Evolutionary conservation across 2,888 invertebrate genomes (phyloP).

Genomic region (Arrhopalites spinosus): DNA sequence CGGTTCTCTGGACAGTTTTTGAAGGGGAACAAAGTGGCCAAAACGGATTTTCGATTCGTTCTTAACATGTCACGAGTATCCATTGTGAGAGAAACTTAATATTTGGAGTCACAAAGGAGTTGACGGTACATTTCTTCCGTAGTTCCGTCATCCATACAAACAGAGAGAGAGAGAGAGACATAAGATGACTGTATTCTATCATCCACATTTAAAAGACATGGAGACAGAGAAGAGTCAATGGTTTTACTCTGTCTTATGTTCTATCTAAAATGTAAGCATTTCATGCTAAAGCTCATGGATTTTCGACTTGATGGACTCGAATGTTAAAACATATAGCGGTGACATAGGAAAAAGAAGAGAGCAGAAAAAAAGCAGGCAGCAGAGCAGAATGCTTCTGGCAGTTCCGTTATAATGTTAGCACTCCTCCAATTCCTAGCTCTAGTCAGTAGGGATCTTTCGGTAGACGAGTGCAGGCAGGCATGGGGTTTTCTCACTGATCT

Average conservation of each 20-base stretch:
- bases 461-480: background rate
- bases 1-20: no score
- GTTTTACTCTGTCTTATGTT: background rate
- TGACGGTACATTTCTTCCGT: constrained; percentile 1
- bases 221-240: background rate
- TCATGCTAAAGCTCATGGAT: background rate
- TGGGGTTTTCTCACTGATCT: background rate
- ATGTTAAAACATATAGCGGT: background rate
- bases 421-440: background rate
- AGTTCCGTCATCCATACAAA: constrained; percentile 14
- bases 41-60: no score
- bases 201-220: background rate
- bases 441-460: background rate
- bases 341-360: background rate
- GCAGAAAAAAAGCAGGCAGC: background rate
- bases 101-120: no score
- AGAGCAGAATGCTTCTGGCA: background rate
- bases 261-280: background rate
- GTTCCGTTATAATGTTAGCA: background rate
- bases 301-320: background rate
- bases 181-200: background rate
- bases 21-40: no score
- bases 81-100: no score
- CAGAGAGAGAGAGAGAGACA: background rate
- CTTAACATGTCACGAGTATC: no score